Evolutionary conservation across 2,113 vertebrate genomes (phyloP).

Genomic region (Motacilla alba): DNA sequence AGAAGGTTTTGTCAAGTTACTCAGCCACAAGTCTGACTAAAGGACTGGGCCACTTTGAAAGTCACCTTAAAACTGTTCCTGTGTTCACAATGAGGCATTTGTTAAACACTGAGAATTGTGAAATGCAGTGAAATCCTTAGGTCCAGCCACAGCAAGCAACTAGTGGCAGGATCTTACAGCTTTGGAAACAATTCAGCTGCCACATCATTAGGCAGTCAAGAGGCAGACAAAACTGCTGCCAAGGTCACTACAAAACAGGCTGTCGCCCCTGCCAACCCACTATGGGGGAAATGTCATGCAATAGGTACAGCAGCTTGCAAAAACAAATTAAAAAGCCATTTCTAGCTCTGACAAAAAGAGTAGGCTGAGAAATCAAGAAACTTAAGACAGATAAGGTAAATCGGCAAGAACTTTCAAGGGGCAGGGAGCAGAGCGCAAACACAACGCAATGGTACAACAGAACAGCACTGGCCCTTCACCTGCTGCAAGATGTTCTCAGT

Average conservation of each 20-base stretch:
- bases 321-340: neutral
- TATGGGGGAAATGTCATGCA: neutral
- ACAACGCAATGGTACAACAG: neutral
- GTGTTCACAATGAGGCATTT: neutral
- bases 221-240: neutral
- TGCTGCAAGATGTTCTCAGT: neutral
- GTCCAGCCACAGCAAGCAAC: neutral
- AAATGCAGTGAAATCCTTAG: neutral
- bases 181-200: neutral
- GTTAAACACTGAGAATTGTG: neutral
- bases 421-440: neutral
- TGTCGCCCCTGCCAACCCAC: neutral
- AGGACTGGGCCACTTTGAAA: neutral
- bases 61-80: neutral
- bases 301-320: neutral
- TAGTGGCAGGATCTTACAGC: neutral
- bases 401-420: neutral
- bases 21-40: neutral
- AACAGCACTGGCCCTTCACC: neutral
- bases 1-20: neutral
- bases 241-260: neutral
- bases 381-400: neutral
- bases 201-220: neutral
- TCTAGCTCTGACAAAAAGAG: neutral
- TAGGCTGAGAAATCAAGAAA: neutral